These are phyloP conservation scores for Heliconius hewitsoni DNA, from an alignment of 1,140 invertebrate species.

Conservation along the genomic window DNA sequence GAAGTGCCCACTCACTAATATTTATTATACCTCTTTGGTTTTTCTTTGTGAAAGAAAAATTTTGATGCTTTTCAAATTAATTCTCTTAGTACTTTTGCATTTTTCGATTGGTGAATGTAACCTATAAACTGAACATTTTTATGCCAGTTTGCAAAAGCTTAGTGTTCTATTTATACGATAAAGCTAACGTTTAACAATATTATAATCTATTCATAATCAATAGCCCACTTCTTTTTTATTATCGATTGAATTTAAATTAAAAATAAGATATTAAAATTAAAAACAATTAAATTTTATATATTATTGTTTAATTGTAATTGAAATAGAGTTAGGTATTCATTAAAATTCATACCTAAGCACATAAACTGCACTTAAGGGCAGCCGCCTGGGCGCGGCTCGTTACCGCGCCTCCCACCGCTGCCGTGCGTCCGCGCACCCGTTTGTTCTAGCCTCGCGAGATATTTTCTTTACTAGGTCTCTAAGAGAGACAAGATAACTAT, in stretches of 20 bases:
- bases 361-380: conserved; percentile 65
- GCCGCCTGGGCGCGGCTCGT: conserved; percentile 67
- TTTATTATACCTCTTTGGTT: conserved; percentile 66
- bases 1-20: conserved; percentile 76
- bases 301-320: conserved; percentile 51
- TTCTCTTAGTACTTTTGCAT: background rate
- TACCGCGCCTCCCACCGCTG: conserved; percentile 48
- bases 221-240: background rate
- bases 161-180: too few species aligned
- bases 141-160: background rate
- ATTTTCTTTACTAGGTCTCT: conserved; percentile 69
- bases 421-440: conserved; percentile 61
- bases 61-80: conserved; percentile 40
- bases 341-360: conserved; percentile 64
- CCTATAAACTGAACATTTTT: background rate
- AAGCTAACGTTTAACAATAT: background rate
- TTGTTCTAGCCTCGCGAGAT: conserved; percentile 56
- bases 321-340: conserved; percentile 58
- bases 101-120: background rate
- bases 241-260: background rate
- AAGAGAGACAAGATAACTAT: conserved; percentile 56
- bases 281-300: conserved; percentile 3
- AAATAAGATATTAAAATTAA: background rate
- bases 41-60: conserved; percentile 52
- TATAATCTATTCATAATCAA: background rate